phyloP scores from a whole-genome alignment of 2,797 vertebrate species.

The Poecilia velifera region DNA sequence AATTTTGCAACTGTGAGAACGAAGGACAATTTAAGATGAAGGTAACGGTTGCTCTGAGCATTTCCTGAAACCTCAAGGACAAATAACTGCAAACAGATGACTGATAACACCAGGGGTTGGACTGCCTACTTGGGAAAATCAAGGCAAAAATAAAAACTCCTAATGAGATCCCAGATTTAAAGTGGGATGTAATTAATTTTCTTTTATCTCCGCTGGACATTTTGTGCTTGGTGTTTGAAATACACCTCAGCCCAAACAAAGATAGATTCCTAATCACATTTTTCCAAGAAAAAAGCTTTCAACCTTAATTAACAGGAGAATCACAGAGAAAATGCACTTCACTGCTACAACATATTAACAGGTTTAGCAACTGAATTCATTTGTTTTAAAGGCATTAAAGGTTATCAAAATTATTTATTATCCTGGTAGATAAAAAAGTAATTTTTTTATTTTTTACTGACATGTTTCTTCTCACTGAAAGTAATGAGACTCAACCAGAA shows the following conservation, averaged over 20 bases:
- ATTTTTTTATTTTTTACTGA: background rate
- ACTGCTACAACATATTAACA: background rate
- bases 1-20: slow-evolving; percentile 20
- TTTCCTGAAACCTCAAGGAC: background rate
- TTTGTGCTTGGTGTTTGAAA: background rate
- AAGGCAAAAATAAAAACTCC: background rate
- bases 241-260: background rate
- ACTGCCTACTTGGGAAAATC: background rate
- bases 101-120: background rate
- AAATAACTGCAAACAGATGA: slow-evolving; percentile 9
- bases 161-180: background rate
- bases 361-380: background rate
- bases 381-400: background rate
- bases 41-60: background rate
- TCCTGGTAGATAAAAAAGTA: background rate
- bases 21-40: background rate
- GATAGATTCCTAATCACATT: background rate
- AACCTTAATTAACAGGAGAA: background rate
- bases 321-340: background rate
- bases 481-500: background rate
- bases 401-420: background rate
- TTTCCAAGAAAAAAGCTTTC: background rate
- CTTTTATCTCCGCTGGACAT: background rate
- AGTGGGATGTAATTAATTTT: too few species aligned
- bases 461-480: background rate